phyloP scores from a whole-genome alignment of 2,113 vertebrate species.

The Cygnus atratus region DNA sequence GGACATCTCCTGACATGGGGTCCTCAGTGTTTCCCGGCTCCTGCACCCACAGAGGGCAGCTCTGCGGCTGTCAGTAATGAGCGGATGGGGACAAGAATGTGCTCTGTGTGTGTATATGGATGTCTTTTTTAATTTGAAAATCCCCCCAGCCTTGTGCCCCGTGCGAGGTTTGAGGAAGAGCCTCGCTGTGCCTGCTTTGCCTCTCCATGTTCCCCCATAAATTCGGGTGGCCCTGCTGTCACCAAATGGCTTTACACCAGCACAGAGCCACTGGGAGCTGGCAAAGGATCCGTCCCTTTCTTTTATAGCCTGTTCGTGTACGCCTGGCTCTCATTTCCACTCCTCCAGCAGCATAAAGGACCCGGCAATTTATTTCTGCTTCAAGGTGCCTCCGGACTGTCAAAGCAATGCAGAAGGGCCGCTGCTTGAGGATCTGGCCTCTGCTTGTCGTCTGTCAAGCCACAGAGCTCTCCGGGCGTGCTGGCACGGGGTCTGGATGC shows the following conservation, averaged over 20 bases:
- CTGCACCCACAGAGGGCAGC: accelerated
- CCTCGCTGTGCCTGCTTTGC: neutral
- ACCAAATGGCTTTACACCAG: neutral
- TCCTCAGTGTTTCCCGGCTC: neutral
- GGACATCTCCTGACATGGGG: neutral
- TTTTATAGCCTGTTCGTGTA: neutral
- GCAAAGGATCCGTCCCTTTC: neutral
- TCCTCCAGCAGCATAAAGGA: neutral
- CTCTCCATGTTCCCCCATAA: neutral
- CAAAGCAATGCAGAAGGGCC: neutral
- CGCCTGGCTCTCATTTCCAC: neutral
- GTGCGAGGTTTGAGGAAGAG: neutral
- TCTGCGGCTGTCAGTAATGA: neutral
- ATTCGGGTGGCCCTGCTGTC: neutral
- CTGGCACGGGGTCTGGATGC: neutral
- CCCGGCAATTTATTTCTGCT: neutral
- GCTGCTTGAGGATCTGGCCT: neutral
- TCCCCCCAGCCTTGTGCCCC: neutral
- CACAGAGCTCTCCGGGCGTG: neutral
- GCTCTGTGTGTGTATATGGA: too few species aligned
- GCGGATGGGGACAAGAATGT: too few species aligned
- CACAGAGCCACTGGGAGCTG: accelerated
- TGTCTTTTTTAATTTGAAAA: neutral
- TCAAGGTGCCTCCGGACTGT: neutral
- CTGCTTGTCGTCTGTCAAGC: neutral